phyloP scores from a whole-genome alignment of 2,888 invertebrate genomes.

The Heliconius charithonia region DNA sequence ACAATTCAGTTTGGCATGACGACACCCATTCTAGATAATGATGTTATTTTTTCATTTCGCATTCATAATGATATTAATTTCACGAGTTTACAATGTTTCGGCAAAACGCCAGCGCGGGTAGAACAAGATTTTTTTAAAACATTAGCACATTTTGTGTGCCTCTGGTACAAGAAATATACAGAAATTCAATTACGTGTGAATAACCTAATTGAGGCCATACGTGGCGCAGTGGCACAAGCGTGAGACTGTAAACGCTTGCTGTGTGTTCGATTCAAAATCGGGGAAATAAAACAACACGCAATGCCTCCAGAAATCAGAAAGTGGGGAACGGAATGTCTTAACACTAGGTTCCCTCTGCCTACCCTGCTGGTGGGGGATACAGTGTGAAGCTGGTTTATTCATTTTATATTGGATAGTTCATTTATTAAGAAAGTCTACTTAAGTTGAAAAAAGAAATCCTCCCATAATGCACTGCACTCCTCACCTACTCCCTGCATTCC shows the following conservation, averaged over 20 bases:
- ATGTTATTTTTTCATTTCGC: conserved; percentile 31
- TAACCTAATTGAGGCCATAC: too few species aligned
- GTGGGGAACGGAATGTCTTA: too few species aligned
- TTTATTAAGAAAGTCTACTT: too few species aligned
- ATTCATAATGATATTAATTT: conserved; percentile 28
- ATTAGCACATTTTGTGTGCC: conserved; percentile 6
- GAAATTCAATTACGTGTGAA: background rate
- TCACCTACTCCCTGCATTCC: too few species aligned
- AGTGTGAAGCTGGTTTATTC: too few species aligned
- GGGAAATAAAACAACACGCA: background rate
- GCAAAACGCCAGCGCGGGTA: conserved; percentile 23
- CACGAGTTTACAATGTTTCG: conserved; percentile 27
- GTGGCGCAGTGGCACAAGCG: too few species aligned
- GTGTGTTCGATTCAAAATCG: background rate
- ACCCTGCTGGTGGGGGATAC: too few species aligned
- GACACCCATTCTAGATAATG: conserved; percentile 21
- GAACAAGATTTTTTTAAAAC: background rate
- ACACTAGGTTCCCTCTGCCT: too few species aligned
- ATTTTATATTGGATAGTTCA: too few species aligned
- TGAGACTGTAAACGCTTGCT: too few species aligned
- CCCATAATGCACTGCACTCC: too few species aligned
- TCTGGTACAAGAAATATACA: background rate
- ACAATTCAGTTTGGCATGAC: background rate
- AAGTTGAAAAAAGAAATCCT: too few species aligned
- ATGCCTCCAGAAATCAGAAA: background rate